These are phyloP conservation scores for Xiphorhynchus erythropygius DNA, from an alignment of 2,797 vertebrate genomes.

Conservation along the genomic window DNA sequence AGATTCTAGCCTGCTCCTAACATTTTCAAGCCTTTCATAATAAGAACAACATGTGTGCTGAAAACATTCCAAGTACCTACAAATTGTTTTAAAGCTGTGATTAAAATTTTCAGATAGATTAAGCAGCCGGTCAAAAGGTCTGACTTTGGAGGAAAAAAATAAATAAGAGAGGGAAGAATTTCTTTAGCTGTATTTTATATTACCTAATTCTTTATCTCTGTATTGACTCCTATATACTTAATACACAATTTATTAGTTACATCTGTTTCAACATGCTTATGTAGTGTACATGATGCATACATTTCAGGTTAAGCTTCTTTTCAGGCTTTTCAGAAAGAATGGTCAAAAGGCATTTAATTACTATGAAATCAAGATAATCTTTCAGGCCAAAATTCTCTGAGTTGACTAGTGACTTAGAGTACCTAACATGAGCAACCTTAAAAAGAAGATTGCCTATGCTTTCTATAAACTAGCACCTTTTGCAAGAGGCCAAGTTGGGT, in stretches of 20 bases:
- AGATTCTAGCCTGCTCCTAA: conserved; percentile 57
- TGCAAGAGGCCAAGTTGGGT: background rate
- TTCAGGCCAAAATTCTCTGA: background rate
- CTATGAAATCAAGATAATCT: background rate
- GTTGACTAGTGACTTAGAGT: background rate
- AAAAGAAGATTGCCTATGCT: background rate
- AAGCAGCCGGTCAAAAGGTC: conserved; percentile 51
- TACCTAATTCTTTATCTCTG: conserved; percentile 46
- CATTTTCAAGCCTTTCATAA: conserved; percentile 67
- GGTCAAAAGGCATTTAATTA: background rate
- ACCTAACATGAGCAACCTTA: background rate
- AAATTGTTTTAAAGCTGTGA: conserved; percentile 63
- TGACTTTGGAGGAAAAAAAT: conserved; percentile 57
- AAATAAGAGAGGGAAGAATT: conserved; percentile 18
- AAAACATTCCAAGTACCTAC: conserved; percentile 67
- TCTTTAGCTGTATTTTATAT: conserved; percentile 25
- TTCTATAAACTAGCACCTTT: background rate
- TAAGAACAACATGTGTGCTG: conserved; percentile 69
- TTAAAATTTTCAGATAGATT: conserved; percentile 62
- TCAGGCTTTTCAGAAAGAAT: background rate
- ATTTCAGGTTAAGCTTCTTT: background rate
- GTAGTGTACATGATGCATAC: background rate
- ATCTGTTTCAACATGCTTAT: conserved; percentile 20
- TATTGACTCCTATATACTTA: conserved; percentile 19
- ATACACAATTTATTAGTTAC: conserved; percentile 43